These are phyloP conservation scores for Phrynosoma blainvillii DNA, from an alignment of 2,113 vertebrate genomes.

Conservation along the genomic window DNA sequence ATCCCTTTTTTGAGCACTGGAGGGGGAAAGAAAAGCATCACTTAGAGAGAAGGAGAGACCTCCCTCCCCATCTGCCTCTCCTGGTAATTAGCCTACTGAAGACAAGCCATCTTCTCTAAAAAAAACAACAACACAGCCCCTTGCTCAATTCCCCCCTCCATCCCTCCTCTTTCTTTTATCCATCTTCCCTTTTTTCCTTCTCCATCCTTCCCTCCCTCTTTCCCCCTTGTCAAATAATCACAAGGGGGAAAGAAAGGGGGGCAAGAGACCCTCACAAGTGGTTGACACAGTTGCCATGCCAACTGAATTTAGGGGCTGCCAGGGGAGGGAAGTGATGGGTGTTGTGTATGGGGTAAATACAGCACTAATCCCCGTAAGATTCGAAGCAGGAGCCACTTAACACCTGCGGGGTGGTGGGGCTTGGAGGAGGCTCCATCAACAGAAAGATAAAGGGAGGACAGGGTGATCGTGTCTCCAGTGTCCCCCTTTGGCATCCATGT, in stretches of 20 bases:
- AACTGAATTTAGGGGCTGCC: slow-evolving; percentile 74
- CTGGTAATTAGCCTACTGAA: not conserved
- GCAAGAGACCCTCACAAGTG: slow-evolving; percentile 66
- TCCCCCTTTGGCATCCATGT: not conserved
- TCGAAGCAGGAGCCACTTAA: slow-evolving; percentile 43
- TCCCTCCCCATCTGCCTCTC: not conserved
- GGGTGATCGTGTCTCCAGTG: too few species aligned
- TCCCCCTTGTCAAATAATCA: slow-evolving; percentile 72
- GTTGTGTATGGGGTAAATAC: slow-evolving; percentile 43
- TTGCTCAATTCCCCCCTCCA: not conserved
- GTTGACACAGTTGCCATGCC: slow-evolving; percentile 82
- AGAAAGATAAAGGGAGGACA: not conserved
- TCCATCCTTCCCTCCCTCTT: slow-evolving; percentile 3
- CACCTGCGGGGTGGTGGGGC: not conserved
- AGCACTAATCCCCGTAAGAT: slow-evolving; percentile 66
- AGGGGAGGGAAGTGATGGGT: slow-evolving; percentile 48
- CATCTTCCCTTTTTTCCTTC: slow-evolving; percentile 36
- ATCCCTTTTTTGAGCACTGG: not conserved
- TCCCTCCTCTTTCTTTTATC: slow-evolving; percentile 26
- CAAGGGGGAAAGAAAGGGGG: slow-evolving; percentile 49
- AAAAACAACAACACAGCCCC: not conserved
- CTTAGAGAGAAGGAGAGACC: not conserved
- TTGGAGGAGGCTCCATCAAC: not conserved
- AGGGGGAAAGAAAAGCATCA: not conserved
- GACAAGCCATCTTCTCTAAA: not conserved